Base-by-base conservation (phyloP, 2,888 invertebrate genomes). In the Volucella zonaria region DNA sequence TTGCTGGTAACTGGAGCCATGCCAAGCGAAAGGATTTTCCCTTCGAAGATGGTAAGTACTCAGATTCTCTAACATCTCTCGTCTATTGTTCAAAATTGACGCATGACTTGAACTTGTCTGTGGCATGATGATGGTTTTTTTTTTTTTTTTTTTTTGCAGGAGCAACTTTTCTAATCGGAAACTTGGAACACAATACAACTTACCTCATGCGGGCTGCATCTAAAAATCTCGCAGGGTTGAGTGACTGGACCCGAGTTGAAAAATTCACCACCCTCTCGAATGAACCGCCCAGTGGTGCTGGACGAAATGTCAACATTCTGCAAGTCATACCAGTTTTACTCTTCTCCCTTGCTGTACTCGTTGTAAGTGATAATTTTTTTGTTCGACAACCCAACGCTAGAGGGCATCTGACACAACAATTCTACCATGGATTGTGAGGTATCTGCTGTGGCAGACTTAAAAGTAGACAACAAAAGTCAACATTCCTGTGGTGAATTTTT, bases 161-260 rank as follows among this genome's bases (percentile, higher is more conserved):
- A 75, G 92, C 92, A 76, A 92, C 92, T 67, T 93, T 93, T 88
- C 89, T 92, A 4, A 89, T 94, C 52, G 90, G 90, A 14, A 90
- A 92, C 66, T 89, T 94, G 52, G 89, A 91, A 23, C 91, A 92
- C 40, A 92, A 93, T 86, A 93, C 93, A 2, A 92, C 91, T 43
- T 94, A 94, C 87, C 91, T 93, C 76, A 91, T 94, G 80, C 90
- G 93, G 66, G 94, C 93, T 1, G 94, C 94, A 42, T 92, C 93
- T 2, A 92, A 91, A 71, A 94, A 94, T 88, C 89, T 91, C 18
- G 94, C 94, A 10, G 94, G 94, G n/a, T 89, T 93, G 70, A 92
- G 92, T 82, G 91, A 92, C 86, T 92, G 89, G 87, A 91, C 91
- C 49, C 89, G 88, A 62, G 90, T 90, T 59, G 90, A 90, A 83